These are phyloP conservation scores for Capreolus pygargus DNA, from an alignment of 2,113 vertebrate species.

Conservation along the genomic window DNA sequence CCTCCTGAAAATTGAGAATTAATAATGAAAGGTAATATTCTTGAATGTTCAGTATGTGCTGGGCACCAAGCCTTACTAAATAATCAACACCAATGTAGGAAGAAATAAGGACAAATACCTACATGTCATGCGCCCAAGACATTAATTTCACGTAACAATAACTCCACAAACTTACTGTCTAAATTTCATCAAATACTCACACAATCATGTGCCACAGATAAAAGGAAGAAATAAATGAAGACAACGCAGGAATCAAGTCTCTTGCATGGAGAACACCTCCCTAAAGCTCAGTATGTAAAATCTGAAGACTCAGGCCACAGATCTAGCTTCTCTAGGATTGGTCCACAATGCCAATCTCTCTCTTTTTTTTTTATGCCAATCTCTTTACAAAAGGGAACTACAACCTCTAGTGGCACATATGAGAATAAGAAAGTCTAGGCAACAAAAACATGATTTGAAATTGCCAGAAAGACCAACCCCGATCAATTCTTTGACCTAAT, in stretches of 20 bases:
- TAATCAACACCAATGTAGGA: not conserved
- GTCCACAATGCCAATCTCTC: not conserved
- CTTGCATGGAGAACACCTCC: not conserved
- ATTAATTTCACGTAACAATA: not conserved
- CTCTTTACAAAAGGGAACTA: conserved; percentile 42
- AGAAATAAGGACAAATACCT: not conserved
- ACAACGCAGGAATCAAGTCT: not conserved
- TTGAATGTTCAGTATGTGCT: not conserved
- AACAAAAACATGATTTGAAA: not conserved
- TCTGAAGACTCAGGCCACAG: not conserved
- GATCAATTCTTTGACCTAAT: not conserved
- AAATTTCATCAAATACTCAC: not conserved
- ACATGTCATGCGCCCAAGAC: not conserved
- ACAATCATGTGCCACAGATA: not conserved
- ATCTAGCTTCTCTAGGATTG: not conserved
- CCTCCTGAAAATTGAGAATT: not conserved
- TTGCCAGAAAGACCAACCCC: not conserved
- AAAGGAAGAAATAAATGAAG: not conserved
- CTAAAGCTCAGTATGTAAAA: not conserved
- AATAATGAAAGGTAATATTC: not conserved
- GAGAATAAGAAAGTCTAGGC: conserved; percentile 38
- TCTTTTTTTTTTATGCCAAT: not conserved
- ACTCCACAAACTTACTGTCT: not conserved
- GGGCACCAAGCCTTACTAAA: not conserved
- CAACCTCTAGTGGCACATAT: conserved; percentile 77